These are phyloP conservation scores for Gobio gobio DNA, from an alignment of 2,113 vertebrate species.

Conservation along the genomic window DNA sequence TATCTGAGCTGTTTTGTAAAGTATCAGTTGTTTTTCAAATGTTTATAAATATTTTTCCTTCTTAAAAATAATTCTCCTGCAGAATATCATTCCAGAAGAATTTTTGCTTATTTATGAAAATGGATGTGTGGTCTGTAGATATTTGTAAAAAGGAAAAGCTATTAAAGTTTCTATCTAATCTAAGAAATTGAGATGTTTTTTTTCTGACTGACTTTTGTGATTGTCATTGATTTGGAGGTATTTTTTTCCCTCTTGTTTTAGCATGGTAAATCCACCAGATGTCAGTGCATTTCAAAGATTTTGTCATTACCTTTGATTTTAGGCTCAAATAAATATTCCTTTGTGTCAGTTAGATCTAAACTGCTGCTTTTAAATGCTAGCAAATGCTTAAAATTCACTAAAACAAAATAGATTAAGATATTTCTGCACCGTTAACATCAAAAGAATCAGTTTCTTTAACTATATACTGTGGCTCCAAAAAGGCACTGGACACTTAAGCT, in stretches of 20 bases:
- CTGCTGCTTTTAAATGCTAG: neutral
- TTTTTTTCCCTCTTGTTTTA: neutral
- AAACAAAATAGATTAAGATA: too few species aligned
- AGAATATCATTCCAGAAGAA: constrained; percentile 37
- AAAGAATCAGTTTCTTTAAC: neutral
- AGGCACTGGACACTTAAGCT: neutral
- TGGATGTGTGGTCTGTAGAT: constrained; percentile 74
- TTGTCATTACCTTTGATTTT: neutral
- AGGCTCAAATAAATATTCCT: too few species aligned
- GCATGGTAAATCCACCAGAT: constrained; percentile 29
- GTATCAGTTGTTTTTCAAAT: constrained; percentile 52
- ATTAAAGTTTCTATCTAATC: constrained; percentile 76
- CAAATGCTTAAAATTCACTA: too few species aligned
- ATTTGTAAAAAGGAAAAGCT: constrained; percentile 78
- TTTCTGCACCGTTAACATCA: too few species aligned
- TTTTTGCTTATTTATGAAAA: constrained; percentile 74
- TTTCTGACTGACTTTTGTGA: neutral
- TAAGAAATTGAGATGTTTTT: constrained; percentile 52
- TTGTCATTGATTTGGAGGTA: neutral
- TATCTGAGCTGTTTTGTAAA: constrained; percentile 7
- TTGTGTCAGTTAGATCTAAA: neutral
- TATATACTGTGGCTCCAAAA: neutral
- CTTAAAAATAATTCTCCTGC: constrained; percentile 39
- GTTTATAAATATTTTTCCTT: constrained; percentile 25
- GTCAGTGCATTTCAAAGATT: constrained; percentile 6